phyloP scores from a whole-genome alignment of 1,140 invertebrate species.

The silkworm (Bombyx mori) region ASM3026992v2 NC_085112.1:3736501-3737000 shows the following conservation, averaged over 20 bases:
- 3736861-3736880: constrained; percentile 58
- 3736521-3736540: too few relatives aligned
- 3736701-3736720: constrained; percentile 1
- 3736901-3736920: constrained; percentile 53
- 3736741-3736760: constrained; percentile 11
- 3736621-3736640: not conserved
- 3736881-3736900: constrained; percentile 58
- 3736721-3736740: constrained; percentile 8
- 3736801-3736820: constrained; percentile 28
- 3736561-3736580: constrained; percentile 1
- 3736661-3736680: not conserved
- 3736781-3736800: constrained; percentile 12
- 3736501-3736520: too few relatives aligned
- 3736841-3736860: constrained; percentile 63
- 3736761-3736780: constrained; percentile 10
- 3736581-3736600: not conserved
- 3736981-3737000: constrained; percentile 62
- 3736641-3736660: not conserved
- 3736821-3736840: constrained; percentile 55
- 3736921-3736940: constrained; percentile 38
- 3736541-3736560: too few relatives aligned
- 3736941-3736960: constrained; percentile 55
- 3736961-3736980: constrained; percentile 63
- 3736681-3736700: constrained; percentile 3
- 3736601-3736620: not conserved